Evolutionary conservation across 2,113 vertebrate genomes (phyloP), one percentile per base, ranked within the genome.

Genomic region (Bagarius yarrelli): DNA sequence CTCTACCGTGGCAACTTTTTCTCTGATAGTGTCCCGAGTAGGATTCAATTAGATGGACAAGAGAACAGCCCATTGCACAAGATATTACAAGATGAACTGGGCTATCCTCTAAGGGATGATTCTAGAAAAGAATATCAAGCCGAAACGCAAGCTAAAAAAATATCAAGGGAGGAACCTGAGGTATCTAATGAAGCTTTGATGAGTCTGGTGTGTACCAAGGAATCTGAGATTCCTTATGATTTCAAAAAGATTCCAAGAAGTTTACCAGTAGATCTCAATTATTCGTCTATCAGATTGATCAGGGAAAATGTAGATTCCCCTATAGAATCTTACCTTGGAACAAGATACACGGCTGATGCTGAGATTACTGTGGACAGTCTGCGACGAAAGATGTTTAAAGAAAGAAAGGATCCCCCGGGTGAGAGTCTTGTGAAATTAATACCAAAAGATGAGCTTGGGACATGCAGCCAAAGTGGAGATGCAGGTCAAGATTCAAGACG

Each of bases 1-100:
- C 73, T 88, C 30, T 88, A 84, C 63, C 79, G 80, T 4, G 84
- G 91, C 64, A 90, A 91, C 27, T 19, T 81, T n/a, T 80, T 87
- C 36, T 36, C 86, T 57, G 89, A 92, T 53, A 76, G 64, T 44
- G 81, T 84, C 23, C 50, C 85, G 13, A 40, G 78, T 69, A 92
- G 87, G 52, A 55, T 84, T 82, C 81, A 87, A 60, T 60, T 67
- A n/a, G 89, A 87, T 87, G 89, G 91, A 53, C 25, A 69, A 50
- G 83, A 78, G 3, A 81, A 74, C 40, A 76, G 25, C 27, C 78
- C 83, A 12, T 61, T 83, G 23, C 47, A 64, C 76, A 91, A 88
- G 53, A 53, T 80, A 79, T 83, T 87, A n/a, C 80, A 66, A n/a
- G 88, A 87, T 86, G 89, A 91, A 52, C 15, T 52, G 12, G 90